Evolutionary conservation across 2,888 invertebrate species (phyloP).

Genomic region (Loripinus fragilis): DNA sequence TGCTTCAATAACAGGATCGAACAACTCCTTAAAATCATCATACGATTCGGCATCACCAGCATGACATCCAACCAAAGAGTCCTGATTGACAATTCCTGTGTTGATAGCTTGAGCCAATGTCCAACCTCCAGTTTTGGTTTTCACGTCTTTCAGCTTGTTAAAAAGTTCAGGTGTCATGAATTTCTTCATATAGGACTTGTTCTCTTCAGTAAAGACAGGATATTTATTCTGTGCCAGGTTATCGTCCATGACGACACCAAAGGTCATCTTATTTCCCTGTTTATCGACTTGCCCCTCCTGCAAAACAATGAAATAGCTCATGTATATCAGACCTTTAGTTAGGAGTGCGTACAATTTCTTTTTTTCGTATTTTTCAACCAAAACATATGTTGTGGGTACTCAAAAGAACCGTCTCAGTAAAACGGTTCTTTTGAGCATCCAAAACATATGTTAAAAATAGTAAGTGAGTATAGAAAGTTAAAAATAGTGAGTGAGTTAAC

Average conservation of each 20-base stretch:
- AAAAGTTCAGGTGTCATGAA: conserved; percentile 24
- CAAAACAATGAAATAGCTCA: too few relatives aligned
- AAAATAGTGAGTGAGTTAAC: too few relatives aligned
- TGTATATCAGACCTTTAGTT: too few relatives aligned
- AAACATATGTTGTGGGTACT: too few relatives aligned
- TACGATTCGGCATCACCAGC: conserved; percentile 56
- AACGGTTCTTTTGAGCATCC: too few relatives aligned
- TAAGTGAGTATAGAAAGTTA: too few relatives aligned
- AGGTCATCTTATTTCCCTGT: neutral
- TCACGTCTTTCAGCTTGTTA: conserved; percentile 27
- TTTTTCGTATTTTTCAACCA: too few relatives aligned
- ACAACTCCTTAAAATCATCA: conserved; percentile 45
- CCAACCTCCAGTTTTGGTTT: conserved; percentile 27
- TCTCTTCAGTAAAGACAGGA: conserved; percentile 6
- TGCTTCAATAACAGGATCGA: conserved; percentile 51
- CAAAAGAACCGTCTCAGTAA: too few relatives aligned
- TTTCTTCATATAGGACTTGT: conserved; percentile 25
- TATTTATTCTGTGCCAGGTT: conserved; percentile 28
- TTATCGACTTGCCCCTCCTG: neutral
- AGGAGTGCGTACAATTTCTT: too few relatives aligned
- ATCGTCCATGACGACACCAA: conserved; percentile 24
- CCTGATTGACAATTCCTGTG: conserved; percentile 30
- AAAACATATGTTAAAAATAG: too few relatives aligned
- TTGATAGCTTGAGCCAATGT: conserved; percentile 40
- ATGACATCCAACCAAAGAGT: conserved; percentile 42